Evolutionary conservation across 2,797 vertebrate species (phyloP), one percentile per base, ranked within the genome.

Genomic region (Squalus acanthias): DNA sequence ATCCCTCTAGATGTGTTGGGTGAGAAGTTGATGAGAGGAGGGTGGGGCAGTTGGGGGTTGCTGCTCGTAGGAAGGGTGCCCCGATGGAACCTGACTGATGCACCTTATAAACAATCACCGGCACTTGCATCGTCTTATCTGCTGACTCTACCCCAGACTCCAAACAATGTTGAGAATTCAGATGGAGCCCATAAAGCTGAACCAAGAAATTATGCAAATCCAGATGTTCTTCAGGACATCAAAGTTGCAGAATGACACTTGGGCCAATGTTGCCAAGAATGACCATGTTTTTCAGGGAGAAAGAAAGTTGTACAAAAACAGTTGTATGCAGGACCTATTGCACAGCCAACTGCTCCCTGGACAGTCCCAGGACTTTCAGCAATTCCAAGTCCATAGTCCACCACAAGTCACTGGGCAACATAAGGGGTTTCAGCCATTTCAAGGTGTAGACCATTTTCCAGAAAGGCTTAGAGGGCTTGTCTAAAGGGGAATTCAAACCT

Each of bases 131-230:
- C 96, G 69, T 94, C 97, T 60, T 98, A 98, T n/a, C 97, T 98
- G 96, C 97, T 98, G 98, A 98, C 98, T 0, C 98, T 98, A 50
- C 98, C 98, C 50, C 98, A 98, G 96, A 98, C 98, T 96, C 98
- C 98, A 96, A 98, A 98, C 17, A 98, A 98, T 0, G 96, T 97
- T 89, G 98, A 98, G 97, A 98, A 96, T 96, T 98, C 98, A 98
- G 98, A 98, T 67, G 98, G 98, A 97, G 96, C 96, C 0, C 96
- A 97, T 70, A 97, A 97, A 96, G 97, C 6, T 0, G 98, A 98
- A 15, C 46, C 96, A 0, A 97, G 97, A 92, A 97, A 96, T 0
- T 97, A 88, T 93, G 97, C 96, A 96, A 96, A 60, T 96, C 97
- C 97, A 0, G 97, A 98, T 96, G 97, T 98, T 96, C 98, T 98